Evolutionary conservation across 1,140 invertebrate species (phyloP), one percentile per base, ranked within the genome.

Genomic region (Ceratoteleas bidentatus): DNA sequence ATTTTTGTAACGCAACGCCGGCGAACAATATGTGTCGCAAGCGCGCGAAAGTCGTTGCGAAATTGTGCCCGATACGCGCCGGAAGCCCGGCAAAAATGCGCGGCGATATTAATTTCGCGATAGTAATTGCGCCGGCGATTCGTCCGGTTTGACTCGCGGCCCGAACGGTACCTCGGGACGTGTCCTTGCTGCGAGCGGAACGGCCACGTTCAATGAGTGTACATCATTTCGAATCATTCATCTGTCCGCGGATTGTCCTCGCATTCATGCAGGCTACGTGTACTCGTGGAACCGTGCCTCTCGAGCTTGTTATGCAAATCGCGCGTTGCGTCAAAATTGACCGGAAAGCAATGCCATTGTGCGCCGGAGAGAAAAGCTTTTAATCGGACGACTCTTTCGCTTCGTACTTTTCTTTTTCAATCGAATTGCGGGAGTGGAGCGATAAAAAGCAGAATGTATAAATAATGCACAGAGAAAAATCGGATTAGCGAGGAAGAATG

Each of bases 221-320:
- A 88, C 88, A 86, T 89, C 88, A 88, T 87, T 88, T 88, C 84
- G 85, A 90, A 88, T 89, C 88, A 90, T 90, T 90, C 88, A 90
- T 90, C 86, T 86, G 88, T 89, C 87, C 87, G 84, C 85, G 87
- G 82, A 85, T 89, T 87, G 87, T 87, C 87, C 85, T 88, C 86
- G 87, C 72, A 73, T 62, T 62, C 75, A 57, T 68, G n/a, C 58
- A 32, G 24, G 49, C 56, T 57, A 80, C 61, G 62, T 70, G 57
- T 57, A 66, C 64, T 16, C 56, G 54, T 58, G 43, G 69, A 78
- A 66, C 33, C 43, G 15, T 34, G 49, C 32, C 47, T 78, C 15
- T 33, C 14, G 54, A 10, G 53, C 62, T 68, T 64, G 62, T 69
- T 70, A 62, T 64, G 60, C 61, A 58, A 78, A 72, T 62, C 15